Evolutionary conservation across 2,797 vertebrate species (phyloP), one percentile per base, ranked within the genome.

Genomic region (Tapirus indicus): DNA sequence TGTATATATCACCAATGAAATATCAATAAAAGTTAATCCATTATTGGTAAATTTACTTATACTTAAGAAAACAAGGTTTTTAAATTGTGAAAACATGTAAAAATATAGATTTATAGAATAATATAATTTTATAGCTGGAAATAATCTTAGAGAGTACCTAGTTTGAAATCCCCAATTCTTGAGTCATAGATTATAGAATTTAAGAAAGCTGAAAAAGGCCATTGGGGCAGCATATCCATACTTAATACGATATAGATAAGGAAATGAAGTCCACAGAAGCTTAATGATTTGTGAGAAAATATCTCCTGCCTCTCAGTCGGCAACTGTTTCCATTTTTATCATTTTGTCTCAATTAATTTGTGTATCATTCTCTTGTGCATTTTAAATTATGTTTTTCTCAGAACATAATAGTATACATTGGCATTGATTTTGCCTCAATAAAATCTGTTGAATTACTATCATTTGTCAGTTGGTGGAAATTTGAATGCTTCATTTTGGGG

Each of bases 351-450:
- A 58, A 12, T 44, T 92, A 68, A 66, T 66, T 75, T 69, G 14
- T 64, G 4, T 25, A 35, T 52, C 17, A 2, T 79, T 58, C 18
- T 92, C 41, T 77, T 74, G 16, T 29, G 9, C 23, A 75, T 80
- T 79, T 92, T 84, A 17, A 86, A 38, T 74, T 92, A 69, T 35
- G 6, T 85, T 94, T 58, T 58, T 75, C 41, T 85, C 72, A 89
- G 72, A 80, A 72, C 12, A 38, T 5, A 64, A 25, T 58, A 68
- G 25, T 69, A 4, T 62, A 13, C 3, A 25, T 23, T 90, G 41
- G 3, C 47, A 83, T 64, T 93, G 52, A 89, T 38, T 72, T 87
- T 87, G 18, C 47, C 32, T 91, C 41, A 77, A 90, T 93, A 83
- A 44, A 25, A 77, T 11, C 20, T 32, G 4, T 64, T 97, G 16